phyloP scores from a whole-genome alignment of 1,140 invertebrate species.

The Drosophila fuyamai region DNA sequence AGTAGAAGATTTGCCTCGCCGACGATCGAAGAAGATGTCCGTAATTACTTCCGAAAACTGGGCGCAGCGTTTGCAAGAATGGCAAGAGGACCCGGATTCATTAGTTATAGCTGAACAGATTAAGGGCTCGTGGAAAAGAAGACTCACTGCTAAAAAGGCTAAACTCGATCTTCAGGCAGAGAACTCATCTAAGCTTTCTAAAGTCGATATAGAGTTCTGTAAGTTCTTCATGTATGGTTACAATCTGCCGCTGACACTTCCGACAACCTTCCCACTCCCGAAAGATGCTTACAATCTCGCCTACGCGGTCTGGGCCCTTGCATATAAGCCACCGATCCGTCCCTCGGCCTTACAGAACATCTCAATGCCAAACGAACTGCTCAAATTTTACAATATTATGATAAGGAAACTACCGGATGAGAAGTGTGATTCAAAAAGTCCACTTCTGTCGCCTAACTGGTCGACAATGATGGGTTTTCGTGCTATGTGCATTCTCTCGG shows the following conservation, averaged over 20 bases:
- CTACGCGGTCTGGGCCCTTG: conserved; percentile 22
- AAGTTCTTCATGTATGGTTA: conserved; percentile 76
- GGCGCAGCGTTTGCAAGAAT: conserved; percentile 61
- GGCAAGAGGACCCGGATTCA: conserved; percentile 47
- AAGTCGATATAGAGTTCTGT: conserved; percentile 34
- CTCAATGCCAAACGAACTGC: conserved; percentile 23
- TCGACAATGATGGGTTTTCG: conserved; percentile 76
- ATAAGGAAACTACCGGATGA: conserved; percentile 13
- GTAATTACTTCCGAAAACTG: conserved; percentile 69
- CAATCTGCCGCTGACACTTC: conserved; percentile 46
- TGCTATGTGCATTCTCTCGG: conserved; percentile 69
- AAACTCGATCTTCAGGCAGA: not conserved
- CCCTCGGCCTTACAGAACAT: conserved; percentile 7
- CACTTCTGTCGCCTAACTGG: conserved; percentile 65
- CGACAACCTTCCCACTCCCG: conserved; percentile 22
- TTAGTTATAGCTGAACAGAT: conserved; percentile 2
- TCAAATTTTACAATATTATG: conserved; percentile 34
- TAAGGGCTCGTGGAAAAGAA: not conserved
- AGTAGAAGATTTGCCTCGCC: conserved; percentile 75
- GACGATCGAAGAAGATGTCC: conserved; percentile 20
- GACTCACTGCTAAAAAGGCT: not conserved
- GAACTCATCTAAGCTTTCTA: not conserved
- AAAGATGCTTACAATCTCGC: conserved; percentile 19
- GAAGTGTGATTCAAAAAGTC: not conserved
- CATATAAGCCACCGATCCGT: conserved; percentile 12